Evolutionary conservation across 2,797 vertebrate genomes (phyloP).

Genomic region (Potorous gilbertii): DNA sequence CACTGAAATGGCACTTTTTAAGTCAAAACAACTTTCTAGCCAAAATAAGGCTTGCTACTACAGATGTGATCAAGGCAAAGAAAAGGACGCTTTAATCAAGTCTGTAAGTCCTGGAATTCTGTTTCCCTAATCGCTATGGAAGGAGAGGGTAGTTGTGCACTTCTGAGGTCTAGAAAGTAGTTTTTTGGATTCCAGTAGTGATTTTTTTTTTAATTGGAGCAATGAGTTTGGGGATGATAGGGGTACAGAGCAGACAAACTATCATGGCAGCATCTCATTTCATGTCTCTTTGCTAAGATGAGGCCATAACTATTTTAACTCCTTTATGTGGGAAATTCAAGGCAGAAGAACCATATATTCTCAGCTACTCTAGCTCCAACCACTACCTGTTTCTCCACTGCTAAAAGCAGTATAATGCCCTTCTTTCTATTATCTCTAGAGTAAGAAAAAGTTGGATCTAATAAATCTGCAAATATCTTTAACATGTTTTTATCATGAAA

Average conservation of each 20-base stretch:
- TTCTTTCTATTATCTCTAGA: neutral
- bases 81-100: neutral
- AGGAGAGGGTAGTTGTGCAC: neutral
- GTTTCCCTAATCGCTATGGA: neutral
- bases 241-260: neutral
- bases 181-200: neutral
- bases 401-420: neutral
- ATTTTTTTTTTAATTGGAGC: neutral
- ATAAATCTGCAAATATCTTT: neutral
- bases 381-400: neutral
- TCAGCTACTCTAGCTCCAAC: neutral
- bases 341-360: neutral
- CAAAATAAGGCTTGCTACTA: neutral
- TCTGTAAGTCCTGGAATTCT: neutral
- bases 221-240: neutral
- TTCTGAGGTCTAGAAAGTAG: neutral
- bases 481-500: constrained; percentile 24
- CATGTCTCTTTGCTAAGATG: neutral
- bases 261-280: neutral
- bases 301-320: neutral
- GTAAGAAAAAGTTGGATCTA: constrained; percentile 12
- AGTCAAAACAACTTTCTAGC: neutral
- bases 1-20: neutral
- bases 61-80: neutral
- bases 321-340: neutral